These are phyloP conservation scores for Brachionus rotundiformis DNA, from an alignment of 1,140 invertebrate species.

Conservation along the genomic window DNA sequence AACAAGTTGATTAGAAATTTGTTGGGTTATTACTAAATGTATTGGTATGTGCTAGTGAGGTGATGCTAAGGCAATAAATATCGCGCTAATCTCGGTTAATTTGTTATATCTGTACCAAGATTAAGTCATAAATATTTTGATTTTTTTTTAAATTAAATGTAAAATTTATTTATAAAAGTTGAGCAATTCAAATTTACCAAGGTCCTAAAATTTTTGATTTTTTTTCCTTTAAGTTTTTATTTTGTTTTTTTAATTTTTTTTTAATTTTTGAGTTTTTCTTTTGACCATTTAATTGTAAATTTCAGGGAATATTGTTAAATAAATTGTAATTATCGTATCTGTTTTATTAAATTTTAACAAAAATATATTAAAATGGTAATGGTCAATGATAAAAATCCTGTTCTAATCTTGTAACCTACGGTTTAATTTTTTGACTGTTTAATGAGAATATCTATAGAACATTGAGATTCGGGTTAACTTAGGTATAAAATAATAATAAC, in stretches of 20 bases:
- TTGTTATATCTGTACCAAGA: neutral
- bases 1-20: neutral
- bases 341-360: no score
- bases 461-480: no score
- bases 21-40: neutral
- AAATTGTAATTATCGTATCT: neutral
- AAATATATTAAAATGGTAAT: neutral
- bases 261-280: neutral
- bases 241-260: neutral
- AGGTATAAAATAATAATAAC: no score
- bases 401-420: no score
- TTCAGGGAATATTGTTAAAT: constrained; percentile 19
- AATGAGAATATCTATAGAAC: no score
- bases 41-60: neutral
- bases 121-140: neutral
- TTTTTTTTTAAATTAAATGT: neutral
- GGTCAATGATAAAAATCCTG: no score
- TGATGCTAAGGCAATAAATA: constrained; percentile 3
- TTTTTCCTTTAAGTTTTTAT: neutral
- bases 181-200: neutral
- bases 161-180: constrained; percentile 5
- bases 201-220: neutral
- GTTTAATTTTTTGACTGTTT: no score
- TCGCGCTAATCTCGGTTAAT: constrained; percentile 23
- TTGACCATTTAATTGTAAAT: neutral